Evolutionary conservation across 2,888 invertebrate genomes (phyloP).

Genomic region (Trichopoda pennipes): DNA sequence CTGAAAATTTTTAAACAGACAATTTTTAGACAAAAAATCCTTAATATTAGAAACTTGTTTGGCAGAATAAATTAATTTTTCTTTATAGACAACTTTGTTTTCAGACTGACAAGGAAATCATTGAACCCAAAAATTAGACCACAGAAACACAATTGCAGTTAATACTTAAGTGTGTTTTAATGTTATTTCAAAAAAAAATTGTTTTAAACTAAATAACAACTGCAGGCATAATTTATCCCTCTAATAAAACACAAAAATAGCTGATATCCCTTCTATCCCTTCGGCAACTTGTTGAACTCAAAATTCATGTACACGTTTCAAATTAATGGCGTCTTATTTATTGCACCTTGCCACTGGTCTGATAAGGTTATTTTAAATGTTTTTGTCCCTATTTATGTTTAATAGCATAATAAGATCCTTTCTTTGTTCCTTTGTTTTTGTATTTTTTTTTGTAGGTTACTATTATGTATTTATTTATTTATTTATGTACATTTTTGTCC

Average conservation of each 20-base stretch:
- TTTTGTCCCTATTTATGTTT: slow-evolving; percentile 13
- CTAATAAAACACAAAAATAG: not conserved
- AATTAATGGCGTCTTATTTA: slow-evolving; percentile 42
- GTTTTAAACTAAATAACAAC: no score
- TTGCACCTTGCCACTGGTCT: slow-evolving; percentile 60
- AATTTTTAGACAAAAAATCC: no score
- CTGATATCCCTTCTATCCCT: not conserved
- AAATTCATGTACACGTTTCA: slow-evolving; percentile 1
- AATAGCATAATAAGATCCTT: slow-evolving; percentile 28
- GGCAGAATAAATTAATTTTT: no score
- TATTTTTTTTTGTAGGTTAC: slow-evolving; percentile 1
- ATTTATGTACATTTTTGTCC: not conserved
- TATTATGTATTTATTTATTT: not conserved
- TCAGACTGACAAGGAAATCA: no score
- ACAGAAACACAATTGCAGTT: no score
- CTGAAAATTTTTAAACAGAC: no score
- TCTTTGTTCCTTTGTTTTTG: slow-evolving; percentile 18
- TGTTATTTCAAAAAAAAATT: no score
- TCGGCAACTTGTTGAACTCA: slow-evolving; percentile 3
- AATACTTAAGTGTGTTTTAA: no score
- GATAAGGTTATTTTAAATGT: slow-evolving; percentile 9
- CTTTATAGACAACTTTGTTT: no score
- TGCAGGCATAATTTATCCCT: no score
- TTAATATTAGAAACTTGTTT: no score
- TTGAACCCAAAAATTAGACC: no score